Base-by-base conservation (phyloP, 2,888 invertebrate genomes). In the Drosophila cognata region DNA sequence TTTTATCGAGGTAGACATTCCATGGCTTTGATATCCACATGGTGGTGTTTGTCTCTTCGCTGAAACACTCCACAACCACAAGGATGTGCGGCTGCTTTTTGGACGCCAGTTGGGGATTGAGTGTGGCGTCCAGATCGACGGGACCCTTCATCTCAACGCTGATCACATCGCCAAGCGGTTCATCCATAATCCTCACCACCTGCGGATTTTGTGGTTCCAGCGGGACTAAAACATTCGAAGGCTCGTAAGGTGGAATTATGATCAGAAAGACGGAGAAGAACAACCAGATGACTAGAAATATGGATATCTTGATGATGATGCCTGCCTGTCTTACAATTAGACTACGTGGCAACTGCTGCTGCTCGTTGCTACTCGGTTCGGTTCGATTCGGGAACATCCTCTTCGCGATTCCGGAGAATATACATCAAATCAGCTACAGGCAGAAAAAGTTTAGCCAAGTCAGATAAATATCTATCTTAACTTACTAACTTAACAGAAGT, bases 271-370 rank as follows among this genome's bases (percentile, higher is more conserved):
- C 4, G 10, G 69, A 21, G 31, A 69, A 67, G n/a, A 52, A 66
- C 8, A 58, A 13, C 77, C 77, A 77, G 1, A 70, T 6, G 16
- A 59, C 10, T 3, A 70, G 7, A 6, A 77, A 61, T 1, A 55
- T 0, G 8, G 8, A 11, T 2, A 77, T 58, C 51, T 77, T 77
- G 11, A 67, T 11, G 18, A 62, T 16, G 11, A 13, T 5, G 3
- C n/a, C 38, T 31, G 66, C 46, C 0, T 13, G 25, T 21, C 1
- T 11, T 16, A 48, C 6, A 28, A 46, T 16, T 0, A 4, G 50
- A 21, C 55, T 52, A 13, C 70, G 69, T 8, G 41, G 59, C 6
- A 41, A 29, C 2, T 58, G 28, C n/a, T 64, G 46, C 7, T 25
- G 46, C 7, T 16, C 21, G 7, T 7, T 25, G 8, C 46, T 8